Evolutionary conservation across 2,888 invertebrate species (phyloP).

Genomic region (Polyploca ridens): DNA sequence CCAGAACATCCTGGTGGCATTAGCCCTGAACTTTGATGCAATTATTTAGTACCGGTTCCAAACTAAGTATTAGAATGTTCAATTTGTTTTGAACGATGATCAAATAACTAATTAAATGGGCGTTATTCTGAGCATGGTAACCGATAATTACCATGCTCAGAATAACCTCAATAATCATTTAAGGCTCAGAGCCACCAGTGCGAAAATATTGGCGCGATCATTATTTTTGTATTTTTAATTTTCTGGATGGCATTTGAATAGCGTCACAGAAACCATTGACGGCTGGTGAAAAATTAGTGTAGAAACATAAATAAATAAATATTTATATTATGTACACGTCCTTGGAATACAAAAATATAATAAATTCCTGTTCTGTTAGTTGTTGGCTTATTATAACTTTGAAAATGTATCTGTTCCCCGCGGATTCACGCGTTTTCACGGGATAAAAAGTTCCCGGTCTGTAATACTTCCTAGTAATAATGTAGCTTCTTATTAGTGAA

Average conservation of each 20-base stretch:
- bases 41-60: neutral
- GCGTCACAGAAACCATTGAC: neutral
- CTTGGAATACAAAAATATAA: neutral
- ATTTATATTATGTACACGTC: too few relatives aligned
- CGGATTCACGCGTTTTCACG: too few relatives aligned
- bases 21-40: neutral
- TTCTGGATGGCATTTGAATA: slow-evolving; percentile 7
- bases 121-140: neutral
- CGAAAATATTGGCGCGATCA: neutral
- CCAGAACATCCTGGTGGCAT: neutral
- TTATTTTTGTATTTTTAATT: slow-evolving; percentile 10
- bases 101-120: neutral
- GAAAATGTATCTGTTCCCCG: too few relatives aligned
- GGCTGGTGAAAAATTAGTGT: neutral
- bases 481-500: too few relatives aligned
- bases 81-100: neutral
- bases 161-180: neutral
- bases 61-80: neutral
- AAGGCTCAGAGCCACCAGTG: neutral
- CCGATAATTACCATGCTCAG: neutral
- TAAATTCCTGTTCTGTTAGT: neutral
- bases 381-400: neutral
- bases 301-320: neutral
- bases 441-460: too few relatives aligned
- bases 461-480: too few relatives aligned